Percentiles rank a stretch among this genome's conserved stretches.
Conservation (phyloP, 2,113 vertebrate species). For the Mormyrus iriodes region DNA sequence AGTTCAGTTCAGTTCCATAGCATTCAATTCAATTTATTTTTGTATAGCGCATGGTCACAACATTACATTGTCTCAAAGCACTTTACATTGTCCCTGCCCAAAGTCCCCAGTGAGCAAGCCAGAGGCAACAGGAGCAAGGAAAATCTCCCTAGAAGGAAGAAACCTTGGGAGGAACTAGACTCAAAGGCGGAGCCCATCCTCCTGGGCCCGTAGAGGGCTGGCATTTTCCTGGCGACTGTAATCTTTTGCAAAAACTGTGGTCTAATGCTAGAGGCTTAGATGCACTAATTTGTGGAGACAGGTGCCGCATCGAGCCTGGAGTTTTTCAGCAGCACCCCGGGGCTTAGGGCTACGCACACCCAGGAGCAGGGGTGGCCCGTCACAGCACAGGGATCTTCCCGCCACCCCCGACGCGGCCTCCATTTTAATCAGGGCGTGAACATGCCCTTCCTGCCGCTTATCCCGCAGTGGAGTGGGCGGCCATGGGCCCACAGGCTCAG, state of each 20-base stretch:
- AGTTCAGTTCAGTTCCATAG: neutral
- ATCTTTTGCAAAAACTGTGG: neutral
- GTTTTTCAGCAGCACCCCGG: neutral
- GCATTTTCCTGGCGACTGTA: neutral
- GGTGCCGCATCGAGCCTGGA: neutral
- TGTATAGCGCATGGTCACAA: neutral
- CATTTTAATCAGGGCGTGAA: slow-evolving; percentile 7
- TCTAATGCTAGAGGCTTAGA: neutral
- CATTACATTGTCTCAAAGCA: neutral
- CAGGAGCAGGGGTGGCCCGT: slow-evolving; percentile 4
- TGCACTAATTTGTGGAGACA: neutral
- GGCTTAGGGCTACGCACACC: neutral
- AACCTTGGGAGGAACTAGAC: neutral
- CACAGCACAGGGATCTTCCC: neutral
- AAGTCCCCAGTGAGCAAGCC: neutral
- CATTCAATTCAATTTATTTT: neutral
- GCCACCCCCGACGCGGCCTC: neutral
- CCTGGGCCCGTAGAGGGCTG: neutral
- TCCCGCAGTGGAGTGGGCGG: neutral
- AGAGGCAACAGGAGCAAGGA: neutral
- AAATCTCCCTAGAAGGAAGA: neutral
- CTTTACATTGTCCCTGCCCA: neutral
- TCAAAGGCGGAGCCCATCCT: neutral
- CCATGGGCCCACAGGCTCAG: neutral
- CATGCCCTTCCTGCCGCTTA: neutral